Evolutionary conservation across 2,797 vertebrate genomes (phyloP).

Genomic region (Sebastes diaconus): DNA sequence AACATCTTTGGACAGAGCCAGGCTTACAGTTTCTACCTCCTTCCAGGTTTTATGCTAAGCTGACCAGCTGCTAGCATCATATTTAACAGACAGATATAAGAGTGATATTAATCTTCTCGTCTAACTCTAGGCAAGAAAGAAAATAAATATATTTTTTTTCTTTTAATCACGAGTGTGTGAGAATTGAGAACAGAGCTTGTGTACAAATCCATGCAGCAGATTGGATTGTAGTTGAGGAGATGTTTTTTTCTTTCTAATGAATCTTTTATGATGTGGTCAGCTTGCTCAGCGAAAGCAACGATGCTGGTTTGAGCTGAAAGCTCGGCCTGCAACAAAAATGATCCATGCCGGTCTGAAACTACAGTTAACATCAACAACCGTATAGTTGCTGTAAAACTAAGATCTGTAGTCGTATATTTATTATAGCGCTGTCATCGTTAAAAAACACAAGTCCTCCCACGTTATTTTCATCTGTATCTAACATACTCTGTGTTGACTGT

Average conservation of each 20-base stretch:
- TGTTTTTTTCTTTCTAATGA: slow-evolving; percentile 28
- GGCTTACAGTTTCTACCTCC: not conserved
- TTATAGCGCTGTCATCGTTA: not conserved
- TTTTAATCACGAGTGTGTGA: not conserved
- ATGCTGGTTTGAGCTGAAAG: slow-evolving; percentile 24
- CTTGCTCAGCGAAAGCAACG: slow-evolving; percentile 44
- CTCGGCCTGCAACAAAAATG: not conserved
- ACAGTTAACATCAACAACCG: not conserved
- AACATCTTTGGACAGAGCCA: not conserved
- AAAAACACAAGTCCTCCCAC: not conserved
- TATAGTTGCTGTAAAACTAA: not conserved
- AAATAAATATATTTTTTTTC: not conserved
- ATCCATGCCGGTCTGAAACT: not conserved
- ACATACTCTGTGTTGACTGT: slow-evolving; percentile 5
- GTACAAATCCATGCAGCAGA: slow-evolving; percentile 11
- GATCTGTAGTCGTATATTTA: not conserved
- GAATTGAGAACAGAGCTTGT: not conserved
- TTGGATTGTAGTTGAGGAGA: slow-evolving; percentile 3
- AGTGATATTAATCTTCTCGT: not conserved
- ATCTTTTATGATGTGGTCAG: slow-evolving; percentile 48
- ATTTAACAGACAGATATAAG: not conserved
- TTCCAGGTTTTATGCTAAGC: not conserved
- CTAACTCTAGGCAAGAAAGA: not conserved
- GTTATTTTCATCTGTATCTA: not conserved
- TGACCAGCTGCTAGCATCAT: not conserved